Conservation (phyloP, 2,888 invertebrate genomes). For the Rhagonycha fulva region DNA sequence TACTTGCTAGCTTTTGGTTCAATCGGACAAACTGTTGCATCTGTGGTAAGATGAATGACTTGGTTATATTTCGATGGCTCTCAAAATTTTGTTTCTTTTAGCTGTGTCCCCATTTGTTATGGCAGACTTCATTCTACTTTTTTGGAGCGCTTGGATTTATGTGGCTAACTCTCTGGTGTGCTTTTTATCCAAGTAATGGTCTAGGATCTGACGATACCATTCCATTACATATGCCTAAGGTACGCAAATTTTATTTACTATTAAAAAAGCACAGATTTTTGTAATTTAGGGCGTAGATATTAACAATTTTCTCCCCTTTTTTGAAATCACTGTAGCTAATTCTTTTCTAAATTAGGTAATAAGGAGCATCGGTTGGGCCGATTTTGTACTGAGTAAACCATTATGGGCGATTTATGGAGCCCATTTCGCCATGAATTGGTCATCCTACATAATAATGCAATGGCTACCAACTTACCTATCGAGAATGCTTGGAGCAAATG, state of each 20-base stretch:
- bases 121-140: slow-evolving; percentile 70
- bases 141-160: slow-evolving; percentile 70
- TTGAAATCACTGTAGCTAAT: neutral
- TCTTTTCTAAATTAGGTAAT: slow-evolving; percentile 16
- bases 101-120: slow-evolving; percentile 69
- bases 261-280: no score
- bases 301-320: neutral
- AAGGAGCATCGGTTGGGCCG: slow-evolving; percentile 64
- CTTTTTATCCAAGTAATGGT: slow-evolving; percentile 63
- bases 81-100: slow-evolving; percentile 40
- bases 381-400: slow-evolving; percentile 69
- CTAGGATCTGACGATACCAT: slow-evolving; percentile 58
- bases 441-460: slow-evolving; percentile 78
- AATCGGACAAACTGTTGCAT: slow-evolving; percentile 76
- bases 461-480: slow-evolving; percentile 77
- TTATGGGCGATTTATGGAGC: slow-evolving; percentile 76
- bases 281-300: neutral
- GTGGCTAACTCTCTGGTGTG: slow-evolving; percentile 69
- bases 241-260: slow-evolving; percentile 36
- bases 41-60: slow-evolving; percentile 59
- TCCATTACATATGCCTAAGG: slow-evolving; percentile 63
- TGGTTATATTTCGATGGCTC: neutral
- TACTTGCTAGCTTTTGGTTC: slow-evolving; percentile 74
- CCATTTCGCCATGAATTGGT: slow-evolving; percentile 82
- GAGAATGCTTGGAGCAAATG: slow-evolving; percentile 66